Evolutionary conservation across 2,113 vertebrate genomes (phyloP).

Genomic region (Cebidichthys violaceus): DNA sequence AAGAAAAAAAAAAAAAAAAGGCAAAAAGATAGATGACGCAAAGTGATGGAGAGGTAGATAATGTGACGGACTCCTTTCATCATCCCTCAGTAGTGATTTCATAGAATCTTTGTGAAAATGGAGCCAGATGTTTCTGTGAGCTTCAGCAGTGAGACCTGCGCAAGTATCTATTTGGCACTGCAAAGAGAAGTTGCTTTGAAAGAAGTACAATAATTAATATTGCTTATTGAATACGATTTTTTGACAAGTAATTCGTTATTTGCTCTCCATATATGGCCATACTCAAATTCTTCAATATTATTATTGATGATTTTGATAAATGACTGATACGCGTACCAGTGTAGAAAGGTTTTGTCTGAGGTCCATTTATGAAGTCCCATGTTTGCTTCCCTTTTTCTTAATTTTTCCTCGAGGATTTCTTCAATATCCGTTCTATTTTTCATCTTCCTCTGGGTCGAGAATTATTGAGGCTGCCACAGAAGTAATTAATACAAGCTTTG

Average conservation of each 20-base stretch:
- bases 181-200: not conserved
- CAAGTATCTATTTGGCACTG: not conserved
- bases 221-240: not conserved
- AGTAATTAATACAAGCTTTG: constrained; percentile 57
- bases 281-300: not conserved
- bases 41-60: constrained; percentile 22
- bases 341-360: not conserved
- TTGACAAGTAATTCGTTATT: not conserved
- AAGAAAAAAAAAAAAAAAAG: constrained; percentile 9
- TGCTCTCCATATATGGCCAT: not conserved
- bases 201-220: not conserved
- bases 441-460: not conserved
- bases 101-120: constrained; percentile 18
- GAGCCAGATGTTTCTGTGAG: not conserved
- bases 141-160: not conserved
- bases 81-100: constrained; percentile 30
- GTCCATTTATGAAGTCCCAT: not conserved
- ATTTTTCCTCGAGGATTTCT: not conserved
- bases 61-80: constrained; percentile 21
- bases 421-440: not conserved
- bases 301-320: not conserved
- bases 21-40: constrained; percentile 24
- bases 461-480: constrained; percentile 25
- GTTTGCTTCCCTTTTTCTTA: not conserved
- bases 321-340: not conserved